A percentile compares a stretch with the other conserved stretches of the same genome.
phyloP scores from a whole-genome alignment of 2,113 vertebrate species.

The Strigops habroptila region DNA sequence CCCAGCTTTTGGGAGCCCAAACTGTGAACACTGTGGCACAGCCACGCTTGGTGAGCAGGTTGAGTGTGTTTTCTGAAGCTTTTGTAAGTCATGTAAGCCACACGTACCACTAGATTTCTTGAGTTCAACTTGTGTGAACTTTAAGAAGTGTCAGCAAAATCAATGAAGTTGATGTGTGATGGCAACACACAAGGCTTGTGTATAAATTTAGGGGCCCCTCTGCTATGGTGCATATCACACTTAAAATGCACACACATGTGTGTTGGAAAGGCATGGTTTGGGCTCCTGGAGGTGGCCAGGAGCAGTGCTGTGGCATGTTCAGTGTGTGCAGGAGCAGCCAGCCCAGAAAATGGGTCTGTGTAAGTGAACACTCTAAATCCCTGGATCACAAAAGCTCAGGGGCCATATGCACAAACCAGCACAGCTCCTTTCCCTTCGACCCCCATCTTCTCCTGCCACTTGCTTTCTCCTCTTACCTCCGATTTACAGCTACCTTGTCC shows the following conservation, averaged over 20 bases:
- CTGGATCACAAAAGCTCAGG: not conserved
- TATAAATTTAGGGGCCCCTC: not conserved
- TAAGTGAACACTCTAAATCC: not conserved
- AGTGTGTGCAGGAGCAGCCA: not conserved
- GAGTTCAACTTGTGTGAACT: not conserved
- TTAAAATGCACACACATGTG: accelerated
- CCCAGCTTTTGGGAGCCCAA: accelerated
- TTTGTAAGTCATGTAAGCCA: not conserved
- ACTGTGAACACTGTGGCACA: accelerated
- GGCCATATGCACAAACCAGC: slow-evolving; percentile 12
- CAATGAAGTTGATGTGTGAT: no score
- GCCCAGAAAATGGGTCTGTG: not conserved
- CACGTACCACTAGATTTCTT: not conserved
- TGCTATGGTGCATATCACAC: accelerated
- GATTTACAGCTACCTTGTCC: slow-evolving; percentile 62
- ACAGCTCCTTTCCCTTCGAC: slow-evolving; percentile 19
- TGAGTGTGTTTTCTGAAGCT: accelerated
- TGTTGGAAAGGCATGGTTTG: accelerated
- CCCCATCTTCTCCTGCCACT: slow-evolving; percentile 44
- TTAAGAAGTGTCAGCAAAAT: not conserved
- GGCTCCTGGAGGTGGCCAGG: not conserved
- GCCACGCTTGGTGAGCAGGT: accelerated
- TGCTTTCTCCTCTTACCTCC: slow-evolving; percentile 51
- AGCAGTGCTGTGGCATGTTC: not conserved
- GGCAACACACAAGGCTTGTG: accelerated